Evolutionary conservation across 2,797 vertebrate species (phyloP).

Genomic region (Protonibea diacanthus): DNA sequence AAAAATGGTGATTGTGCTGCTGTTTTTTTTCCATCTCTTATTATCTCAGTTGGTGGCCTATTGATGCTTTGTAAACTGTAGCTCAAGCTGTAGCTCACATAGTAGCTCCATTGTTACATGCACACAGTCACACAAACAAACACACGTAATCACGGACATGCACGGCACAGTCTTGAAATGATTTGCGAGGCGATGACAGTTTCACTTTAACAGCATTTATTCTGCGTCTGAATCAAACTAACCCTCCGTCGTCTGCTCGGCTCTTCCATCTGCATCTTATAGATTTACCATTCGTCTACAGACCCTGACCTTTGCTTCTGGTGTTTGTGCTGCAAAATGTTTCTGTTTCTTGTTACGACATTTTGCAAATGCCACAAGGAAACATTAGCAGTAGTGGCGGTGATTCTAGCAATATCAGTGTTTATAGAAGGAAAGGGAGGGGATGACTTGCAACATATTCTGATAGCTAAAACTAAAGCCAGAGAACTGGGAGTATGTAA

Average conservation of each 20-base stretch:
- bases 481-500: slow-evolving; percentile 16
- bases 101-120: slow-evolving; percentile 41
- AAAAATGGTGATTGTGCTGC: slow-evolving; percentile 58
- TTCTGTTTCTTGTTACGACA: not conserved
- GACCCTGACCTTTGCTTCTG: not conserved
- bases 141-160: slow-evolving; percentile 46
- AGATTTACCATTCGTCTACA: slow-evolving; percentile 5
- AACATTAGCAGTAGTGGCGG: not conserved
- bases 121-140: slow-evolving; percentile 28
- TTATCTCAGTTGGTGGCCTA: slow-evolving; percentile 73
- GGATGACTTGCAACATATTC: slow-evolving; percentile 23
- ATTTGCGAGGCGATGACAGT: slow-evolving; percentile 13
- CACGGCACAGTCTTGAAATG: slow-evolving; percentile 14
- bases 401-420: not conserved
- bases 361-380: not conserved
- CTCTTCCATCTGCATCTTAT: not conserved
- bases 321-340: not conserved
- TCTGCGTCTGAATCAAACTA: not conserved
- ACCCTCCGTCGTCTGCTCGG: not conserved
- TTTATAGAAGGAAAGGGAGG: not conserved
- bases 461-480: slow-evolving; percentile 18
- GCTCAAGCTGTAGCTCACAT: slow-evolving; percentile 9
- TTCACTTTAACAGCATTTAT: slow-evolving; percentile 15
- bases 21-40: slow-evolving; percentile 54
- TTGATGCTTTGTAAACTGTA: slow-evolving; percentile 66